Conservation (phyloP, 2,797 vertebrate species). For the Thripadectes ignobilis region DNA sequence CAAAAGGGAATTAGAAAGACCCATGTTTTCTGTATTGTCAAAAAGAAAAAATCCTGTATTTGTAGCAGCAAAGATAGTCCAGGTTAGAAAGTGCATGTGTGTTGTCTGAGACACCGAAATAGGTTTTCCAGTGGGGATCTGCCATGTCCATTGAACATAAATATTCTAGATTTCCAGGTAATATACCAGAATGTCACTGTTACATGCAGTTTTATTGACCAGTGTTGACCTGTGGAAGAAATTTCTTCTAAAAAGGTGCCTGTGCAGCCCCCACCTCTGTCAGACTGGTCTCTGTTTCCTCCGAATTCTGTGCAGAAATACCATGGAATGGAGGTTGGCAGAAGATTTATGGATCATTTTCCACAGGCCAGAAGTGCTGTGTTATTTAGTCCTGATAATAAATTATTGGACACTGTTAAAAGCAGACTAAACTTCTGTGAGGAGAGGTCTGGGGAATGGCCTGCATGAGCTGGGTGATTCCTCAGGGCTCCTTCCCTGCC, state of each 20-base stretch:
- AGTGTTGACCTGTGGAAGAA: neutral
- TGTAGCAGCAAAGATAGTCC: neutral
- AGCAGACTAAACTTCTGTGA: neutral
- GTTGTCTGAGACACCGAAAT: neutral
- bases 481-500: neutral
- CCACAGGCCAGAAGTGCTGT: neutral
- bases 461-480: neutral
- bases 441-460: neutral
- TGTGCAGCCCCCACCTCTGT: neutral
- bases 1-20: neutral
- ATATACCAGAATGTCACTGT: neutral
- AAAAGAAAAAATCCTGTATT: neutral
- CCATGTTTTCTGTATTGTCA: neutral
- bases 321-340: neutral
- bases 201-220: neutral
- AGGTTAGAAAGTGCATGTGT: accelerated
- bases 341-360: neutral
- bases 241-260: neutral
- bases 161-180: neutral
- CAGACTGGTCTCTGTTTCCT: neutral
- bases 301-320: neutral
- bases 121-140: neutral
- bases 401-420: neutral
- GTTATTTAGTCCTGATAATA: neutral
- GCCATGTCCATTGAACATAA: neutral